Evolutionary conservation across 2,113 vertebrate genomes (phyloP).

Genomic region (Passer domesticus): DNA sequence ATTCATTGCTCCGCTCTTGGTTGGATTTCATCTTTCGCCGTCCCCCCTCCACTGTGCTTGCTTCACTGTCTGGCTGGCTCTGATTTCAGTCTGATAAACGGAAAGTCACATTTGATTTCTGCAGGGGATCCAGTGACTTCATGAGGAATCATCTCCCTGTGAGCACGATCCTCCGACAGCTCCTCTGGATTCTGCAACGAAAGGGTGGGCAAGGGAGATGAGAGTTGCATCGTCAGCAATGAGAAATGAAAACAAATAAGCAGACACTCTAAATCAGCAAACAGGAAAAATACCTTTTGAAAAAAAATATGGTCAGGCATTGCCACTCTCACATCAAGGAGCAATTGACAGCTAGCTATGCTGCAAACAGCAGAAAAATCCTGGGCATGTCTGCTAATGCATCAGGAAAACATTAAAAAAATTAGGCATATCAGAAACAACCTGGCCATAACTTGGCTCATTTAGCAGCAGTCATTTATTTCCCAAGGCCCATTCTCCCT

Average conservation of each 20-base stretch:
- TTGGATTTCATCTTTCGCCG: constrained; percentile 96
- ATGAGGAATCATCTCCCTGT: constrained; percentile 98
- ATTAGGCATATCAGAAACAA: neutral
- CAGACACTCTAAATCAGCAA: neutral
- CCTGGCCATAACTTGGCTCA: neutral
- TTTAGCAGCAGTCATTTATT: neutral
- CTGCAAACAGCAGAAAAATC: neutral
- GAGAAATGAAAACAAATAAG: neutral
- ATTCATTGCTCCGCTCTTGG: constrained; percentile 98
- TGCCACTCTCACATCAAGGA: neutral
- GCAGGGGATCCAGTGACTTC: constrained; percentile 89
- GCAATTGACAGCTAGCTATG: neutral
- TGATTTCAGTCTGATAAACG: constrained; percentile 83
- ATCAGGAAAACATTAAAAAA: neutral
- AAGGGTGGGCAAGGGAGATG: neutral
- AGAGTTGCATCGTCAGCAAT: neutral
- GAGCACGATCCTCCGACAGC: constrained; percentile 77
- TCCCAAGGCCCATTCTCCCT: neutral
- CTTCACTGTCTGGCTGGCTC: constrained; percentile 82
- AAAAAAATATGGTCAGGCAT: neutral
- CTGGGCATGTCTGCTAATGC: neutral
- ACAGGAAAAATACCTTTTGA: neutral
- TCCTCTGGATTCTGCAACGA: constrained; percentile 76
- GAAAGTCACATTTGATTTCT: constrained; percentile 91
- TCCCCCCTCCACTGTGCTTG: constrained; percentile 79